Evolutionary conservation across 2,888 invertebrate genomes (phyloP).

Genomic region (Mythimna impura): DNA sequence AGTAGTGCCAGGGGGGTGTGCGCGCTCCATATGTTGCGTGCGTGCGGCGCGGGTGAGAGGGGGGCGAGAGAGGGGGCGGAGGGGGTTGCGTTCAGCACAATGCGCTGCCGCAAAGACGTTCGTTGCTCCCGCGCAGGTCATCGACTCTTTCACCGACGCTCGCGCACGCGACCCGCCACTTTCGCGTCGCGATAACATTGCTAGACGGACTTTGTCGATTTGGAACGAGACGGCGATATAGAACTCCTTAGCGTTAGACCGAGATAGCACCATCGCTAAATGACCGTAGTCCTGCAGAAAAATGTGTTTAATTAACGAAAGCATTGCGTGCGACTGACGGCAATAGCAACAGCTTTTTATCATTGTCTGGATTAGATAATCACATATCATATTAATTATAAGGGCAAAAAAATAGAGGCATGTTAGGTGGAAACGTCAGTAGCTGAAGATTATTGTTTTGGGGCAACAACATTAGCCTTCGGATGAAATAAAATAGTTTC

Average conservation of each 20-base stretch:
- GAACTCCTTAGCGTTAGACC: slow-evolving; percentile 43
- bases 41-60: slow-evolving; percentile 62
- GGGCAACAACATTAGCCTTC: background rate
- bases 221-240: slow-evolving; percentile 67
- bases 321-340: slow-evolving; percentile 61
- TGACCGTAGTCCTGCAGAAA: slow-evolving; percentile 65
- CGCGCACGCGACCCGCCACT: slow-evolving; percentile 85
- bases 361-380: slow-evolving; percentile 50
- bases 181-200: slow-evolving; percentile 85
- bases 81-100: slow-evolving; percentile 78
- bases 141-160: slow-evolving; percentile 87
- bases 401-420: slow-evolving; percentile 29
- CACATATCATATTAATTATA: slow-evolving; percentile 40
- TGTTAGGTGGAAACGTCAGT: slow-evolving; percentile 12
- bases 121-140: slow-evolving; percentile 89
- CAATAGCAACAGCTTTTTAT: slow-evolving; percentile 54
- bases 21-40: slow-evolving; percentile 71
- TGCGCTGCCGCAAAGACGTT: slow-evolving; percentile 87
- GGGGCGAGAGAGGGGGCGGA: slow-evolving; percentile 31
- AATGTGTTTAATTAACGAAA: slow-evolving; percentile 70
- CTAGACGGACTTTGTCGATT: slow-evolving; percentile 74
- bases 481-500: background rate
- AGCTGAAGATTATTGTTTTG: background rate
- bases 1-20: slow-evolving; percentile 61
- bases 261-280: slow-evolving; percentile 58